Evolutionary conservation across 2,797 vertebrate species (phyloP), one percentile per base, ranked within the genome.

Genomic region (Melanogrammus aeglefinus): DNA sequence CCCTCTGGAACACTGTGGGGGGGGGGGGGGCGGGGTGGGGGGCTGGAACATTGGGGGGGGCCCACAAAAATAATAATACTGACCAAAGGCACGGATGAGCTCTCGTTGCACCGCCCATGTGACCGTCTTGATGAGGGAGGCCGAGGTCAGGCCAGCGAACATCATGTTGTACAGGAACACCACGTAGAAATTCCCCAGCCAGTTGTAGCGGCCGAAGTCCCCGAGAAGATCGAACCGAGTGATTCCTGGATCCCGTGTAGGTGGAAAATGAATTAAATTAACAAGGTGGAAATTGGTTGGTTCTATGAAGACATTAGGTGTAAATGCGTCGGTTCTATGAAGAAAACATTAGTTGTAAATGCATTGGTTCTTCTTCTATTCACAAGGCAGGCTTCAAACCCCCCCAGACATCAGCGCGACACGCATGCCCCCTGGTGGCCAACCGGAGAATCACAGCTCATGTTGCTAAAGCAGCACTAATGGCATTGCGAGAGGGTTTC

Each of bases 201-300:
- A 99, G 93, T 99, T 95, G 86, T 96, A 97, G 12, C 97, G 95
- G 72, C 98, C 98, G 76, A 96, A 99, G 84, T 98, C 96, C 77
- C 98, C 98, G 86, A 99, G 92, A 8, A 99, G 92, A 88, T 99
- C 97, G n/a, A 99, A 99, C 51, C 95, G 95, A 24, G 98, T 99
- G 90, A 99, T 98, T 6, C 98, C 98, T 99, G 78, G 44, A 82
- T 4, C 31, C 31, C 38, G 80, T 7, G 21, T 1, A 51, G 7
- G 0, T 75, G 31, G 75, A 31, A 31, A 76, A 74, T n/a, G n/a
- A 36, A 4, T 80, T 73, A 1, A 63, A 76, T 36, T 24, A 79
- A 39, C 57, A 41, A 27, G 41, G 13, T 4, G 47, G 21, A 57
- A 57, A 6, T 6, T 1, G 5, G 35, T 7, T 36, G 35, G 35